These are phyloP conservation scores for Bergia puertoricense DNA, from an alignment of 92 coral and sea anemone genomes.

Conservation along the genomic window DNA sequence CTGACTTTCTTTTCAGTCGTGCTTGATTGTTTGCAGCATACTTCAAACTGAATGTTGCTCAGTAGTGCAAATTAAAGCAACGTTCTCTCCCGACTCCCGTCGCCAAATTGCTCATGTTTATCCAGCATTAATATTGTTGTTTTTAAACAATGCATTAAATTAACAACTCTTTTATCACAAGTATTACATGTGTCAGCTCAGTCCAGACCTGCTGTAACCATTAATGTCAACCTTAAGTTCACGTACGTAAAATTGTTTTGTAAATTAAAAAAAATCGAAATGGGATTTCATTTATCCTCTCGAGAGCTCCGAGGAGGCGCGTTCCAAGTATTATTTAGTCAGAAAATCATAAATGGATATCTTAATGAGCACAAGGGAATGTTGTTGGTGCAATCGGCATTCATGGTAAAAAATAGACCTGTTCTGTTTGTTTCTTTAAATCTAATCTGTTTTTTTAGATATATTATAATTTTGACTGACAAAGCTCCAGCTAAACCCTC, in stretches of 20 bases:
- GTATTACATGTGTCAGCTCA: background rate
- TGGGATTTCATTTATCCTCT: background rate
- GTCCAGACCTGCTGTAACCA: background rate
- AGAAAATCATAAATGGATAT: background rate
- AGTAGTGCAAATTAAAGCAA: too few species aligned
- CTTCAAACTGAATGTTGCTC: background rate
- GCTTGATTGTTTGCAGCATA: background rate
- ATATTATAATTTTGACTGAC: too few species aligned
- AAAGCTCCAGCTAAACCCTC: too few species aligned
- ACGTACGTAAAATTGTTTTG: background rate
- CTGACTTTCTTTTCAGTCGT: background rate
- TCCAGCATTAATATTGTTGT: background rate
- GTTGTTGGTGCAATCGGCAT: too few species aligned
- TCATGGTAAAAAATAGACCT: too few species aligned
- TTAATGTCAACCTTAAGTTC: background rate
- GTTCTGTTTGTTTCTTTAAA: too few species aligned
- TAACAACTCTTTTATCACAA: slow-evolving; percentile 1
- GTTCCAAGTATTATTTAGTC: background rate
- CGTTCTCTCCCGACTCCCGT: too few species aligned
- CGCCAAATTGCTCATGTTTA: background rate
- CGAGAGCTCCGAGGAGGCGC: background rate
- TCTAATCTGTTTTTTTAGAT: too few species aligned
- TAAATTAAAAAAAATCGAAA: background rate
- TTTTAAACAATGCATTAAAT: background rate
- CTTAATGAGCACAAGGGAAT: too few species aligned